phyloP scores from a whole-genome alignment of 92 coral and sea anemone species.

The Actinostola sp. region DNA sequence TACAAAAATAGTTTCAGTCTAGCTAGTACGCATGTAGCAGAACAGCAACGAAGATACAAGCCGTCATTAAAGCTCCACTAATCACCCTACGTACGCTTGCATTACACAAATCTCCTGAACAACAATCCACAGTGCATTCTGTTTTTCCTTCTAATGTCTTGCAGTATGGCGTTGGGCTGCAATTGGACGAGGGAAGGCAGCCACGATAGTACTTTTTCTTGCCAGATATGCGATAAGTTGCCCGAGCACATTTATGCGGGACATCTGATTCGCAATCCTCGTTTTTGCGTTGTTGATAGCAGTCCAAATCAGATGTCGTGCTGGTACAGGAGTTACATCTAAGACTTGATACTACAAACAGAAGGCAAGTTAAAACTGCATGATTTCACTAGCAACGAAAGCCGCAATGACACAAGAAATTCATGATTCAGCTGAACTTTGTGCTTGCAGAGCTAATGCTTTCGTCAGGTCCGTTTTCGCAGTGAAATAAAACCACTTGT shows the following conservation, averaged over 20 bases:
- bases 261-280: slow-evolving; percentile 15
- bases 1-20: no score
- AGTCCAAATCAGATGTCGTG: slow-evolving; percentile 13
- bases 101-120: slow-evolving; percentile 1
- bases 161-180: background rate
- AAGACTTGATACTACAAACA: slow-evolving; percentile 15
- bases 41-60: background rate
- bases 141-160: background rate
- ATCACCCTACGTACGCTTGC: background rate
- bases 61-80: background rate
- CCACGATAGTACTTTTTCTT: slow-evolving; percentile 7
- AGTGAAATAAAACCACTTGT: no score
- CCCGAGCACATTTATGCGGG: slow-evolving; percentile 2
- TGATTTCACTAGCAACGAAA: no score
- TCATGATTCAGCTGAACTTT: no score
- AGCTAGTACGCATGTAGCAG: no score
- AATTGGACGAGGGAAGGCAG: background rate
- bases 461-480: no score
- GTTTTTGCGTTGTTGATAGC: slow-evolving; percentile 8
- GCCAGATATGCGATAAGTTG: background rate
- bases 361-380: background rate
- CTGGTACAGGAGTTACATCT: slow-evolving; percentile 16
- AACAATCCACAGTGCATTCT: background rate
- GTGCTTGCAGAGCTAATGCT: no score
- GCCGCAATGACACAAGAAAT: no score